phyloP scores from a whole-genome alignment of 2,797 vertebrate species.

The Caiman crocodilus region DNA sequence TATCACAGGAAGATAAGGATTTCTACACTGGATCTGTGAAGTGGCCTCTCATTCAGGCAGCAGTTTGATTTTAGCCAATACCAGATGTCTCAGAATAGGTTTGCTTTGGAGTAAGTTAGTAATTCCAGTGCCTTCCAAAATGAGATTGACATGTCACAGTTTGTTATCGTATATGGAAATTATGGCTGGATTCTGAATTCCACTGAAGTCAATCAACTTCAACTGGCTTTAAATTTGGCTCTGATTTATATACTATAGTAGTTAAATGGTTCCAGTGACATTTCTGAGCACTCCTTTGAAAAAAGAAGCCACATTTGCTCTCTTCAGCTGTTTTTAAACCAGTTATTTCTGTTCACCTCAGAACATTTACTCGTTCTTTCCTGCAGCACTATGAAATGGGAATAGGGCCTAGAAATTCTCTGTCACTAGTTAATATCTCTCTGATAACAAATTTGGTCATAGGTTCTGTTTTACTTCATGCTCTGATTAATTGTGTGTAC shows the following conservation, averaged over 20 bases:
- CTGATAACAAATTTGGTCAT: not conserved
- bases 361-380: conserved; percentile 51
- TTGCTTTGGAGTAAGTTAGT: not conserved
- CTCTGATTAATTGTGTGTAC: not conserved
- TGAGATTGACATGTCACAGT: accelerated
- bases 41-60: not conserved
- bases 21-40: not conserved
- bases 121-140: not conserved
- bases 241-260: not conserved
- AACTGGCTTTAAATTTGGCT: not conserved
- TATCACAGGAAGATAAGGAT: not conserved
- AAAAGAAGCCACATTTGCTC: not conserved
- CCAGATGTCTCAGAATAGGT: not conserved
- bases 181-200: not conserved
- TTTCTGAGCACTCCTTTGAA: not conserved
- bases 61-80: not conserved
- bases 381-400: not conserved
- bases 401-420: not conserved
- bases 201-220: not conserved
- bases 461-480: not conserved
- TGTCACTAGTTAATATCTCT: not conserved
- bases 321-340: conserved; percentile 50
- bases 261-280: not conserved
- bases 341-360: conserved; percentile 59
- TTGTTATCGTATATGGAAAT: not conserved